Base-by-base conservation (phyloP, 2,888 invertebrate genomes). In the Adelognathus sp. region DNA sequence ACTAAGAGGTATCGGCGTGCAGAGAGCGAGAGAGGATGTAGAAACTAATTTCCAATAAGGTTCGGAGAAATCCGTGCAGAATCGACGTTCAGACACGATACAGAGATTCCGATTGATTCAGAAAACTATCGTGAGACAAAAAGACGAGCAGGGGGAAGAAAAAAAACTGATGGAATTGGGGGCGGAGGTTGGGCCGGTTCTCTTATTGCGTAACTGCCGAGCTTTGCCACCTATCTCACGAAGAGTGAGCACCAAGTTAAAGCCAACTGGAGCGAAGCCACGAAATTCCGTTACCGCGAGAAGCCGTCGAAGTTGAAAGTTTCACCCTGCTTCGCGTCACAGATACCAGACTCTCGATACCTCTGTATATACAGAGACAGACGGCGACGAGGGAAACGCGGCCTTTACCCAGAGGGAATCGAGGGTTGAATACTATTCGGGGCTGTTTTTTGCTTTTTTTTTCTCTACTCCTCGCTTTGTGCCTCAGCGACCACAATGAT, bases 271-370 rank as follows among this genome's bases (percentile, higher is more conserved):
- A 52, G 52, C 36, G 66, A 66, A 66, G 66, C 66, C 66, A 36
- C 66, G 66, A 66, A 66, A 64, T 64, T 64, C 50, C 50, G 66
- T 52, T 66, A 66, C 64, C 50, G 16, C 50, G 64, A 50, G 66
- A 66, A 66, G 66, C 52, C 66, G 66, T 66, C 66, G 52, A 66
- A 66, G 52, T 66, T 52, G 66, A 50, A 52, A 39, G 52, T 33
- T 52, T 50, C 64, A 31, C 50, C 14, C 31, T 33, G 64, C 21
- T 36, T 52, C 36, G 66, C 36, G 52, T 52, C 21, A 16, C 27
- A 36, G 36, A 52, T 52, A 36, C 52, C n/a, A 36, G 66, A 66
- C 52, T 14, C 33, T 52, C 33, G 36, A 27, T 27, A 50, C 14
- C 14, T 46, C n/a, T 24, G 33, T n/a, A 18, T 36, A 29, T 29